These are phyloP conservation scores for Drosophila burlai DNA, from an alignment of 1,140 invertebrate species.

Conservation along the genomic window DNA sequence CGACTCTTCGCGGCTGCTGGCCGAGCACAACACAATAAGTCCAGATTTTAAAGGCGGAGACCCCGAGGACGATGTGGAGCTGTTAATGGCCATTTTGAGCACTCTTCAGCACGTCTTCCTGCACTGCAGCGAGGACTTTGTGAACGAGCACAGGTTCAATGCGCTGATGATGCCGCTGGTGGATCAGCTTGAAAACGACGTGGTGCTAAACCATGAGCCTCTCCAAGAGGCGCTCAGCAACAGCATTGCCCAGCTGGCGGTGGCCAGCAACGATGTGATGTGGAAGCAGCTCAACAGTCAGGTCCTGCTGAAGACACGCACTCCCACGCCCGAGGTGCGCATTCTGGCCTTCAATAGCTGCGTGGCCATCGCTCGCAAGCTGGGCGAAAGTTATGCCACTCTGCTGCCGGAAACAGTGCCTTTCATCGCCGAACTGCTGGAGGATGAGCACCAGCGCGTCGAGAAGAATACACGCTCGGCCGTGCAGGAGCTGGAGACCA, in stretches of 20 bases:
- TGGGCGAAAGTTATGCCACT: constrained; percentile 93
- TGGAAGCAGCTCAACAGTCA: constrained; percentile 97
- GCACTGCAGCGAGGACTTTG: constrained; percentile 92
- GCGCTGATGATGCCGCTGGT: constrained; percentile 93
- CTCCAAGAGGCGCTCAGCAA: constrained; percentile 89
- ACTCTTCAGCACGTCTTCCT: constrained; percentile 92
- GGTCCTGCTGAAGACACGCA: constrained; percentile 94
- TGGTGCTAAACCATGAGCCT: constrained; percentile 86
- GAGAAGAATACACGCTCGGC: constrained; percentile 90
- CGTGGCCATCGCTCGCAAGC: constrained; percentile 90
- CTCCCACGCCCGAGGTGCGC: constrained; percentile 88
- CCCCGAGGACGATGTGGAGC: constrained; percentile 85
- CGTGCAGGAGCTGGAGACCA: constrained; percentile 91
- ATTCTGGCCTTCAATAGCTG: constrained; percentile 88
- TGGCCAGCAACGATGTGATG: constrained; percentile 92
- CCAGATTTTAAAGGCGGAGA: constrained; percentile 79
- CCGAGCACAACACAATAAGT: constrained; percentile 87
- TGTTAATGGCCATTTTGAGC: constrained; percentile 90
- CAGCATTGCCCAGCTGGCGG: constrained; percentile 92
- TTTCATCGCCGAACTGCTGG: constrained; percentile 92
- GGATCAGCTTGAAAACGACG: constrained; percentile 94
- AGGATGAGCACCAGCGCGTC: constrained; percentile 93
- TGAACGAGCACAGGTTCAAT: constrained; percentile 94
- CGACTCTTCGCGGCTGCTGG: constrained; percentile 90
- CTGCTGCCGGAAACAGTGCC: constrained; percentile 93